Conservation (phyloP, 2,888 invertebrate species). For the Drosophila rellima region DNA sequence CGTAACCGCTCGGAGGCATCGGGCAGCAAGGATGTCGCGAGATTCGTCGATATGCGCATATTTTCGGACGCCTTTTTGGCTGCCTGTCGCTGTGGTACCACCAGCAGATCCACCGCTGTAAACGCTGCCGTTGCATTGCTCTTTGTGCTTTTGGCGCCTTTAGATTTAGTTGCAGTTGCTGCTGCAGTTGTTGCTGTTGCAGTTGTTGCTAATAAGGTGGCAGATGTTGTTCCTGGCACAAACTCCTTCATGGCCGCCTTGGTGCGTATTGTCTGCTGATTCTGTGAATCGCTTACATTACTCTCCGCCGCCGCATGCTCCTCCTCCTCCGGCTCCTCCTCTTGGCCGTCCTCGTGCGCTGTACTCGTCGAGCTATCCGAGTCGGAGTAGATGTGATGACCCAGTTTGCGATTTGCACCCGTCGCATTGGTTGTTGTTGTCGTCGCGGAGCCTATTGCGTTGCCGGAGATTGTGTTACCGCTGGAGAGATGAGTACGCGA, state of each 20-base stretch:
- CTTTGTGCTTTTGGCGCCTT: slow-evolving; percentile 31
- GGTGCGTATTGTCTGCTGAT: slow-evolving; percentile 89
- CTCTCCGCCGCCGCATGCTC: slow-evolving; percentile 87
- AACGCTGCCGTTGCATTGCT: slow-evolving; percentile 63
- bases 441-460: background rate
- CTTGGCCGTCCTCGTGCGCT: slow-evolving; percentile 34
- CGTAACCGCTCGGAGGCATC: slow-evolving; percentile 59
- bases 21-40: slow-evolving; percentile 61
- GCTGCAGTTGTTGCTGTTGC: slow-evolving; percentile 20
- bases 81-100: slow-evolving; percentile 95
- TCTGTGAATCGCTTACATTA: slow-evolving; percentile 90
- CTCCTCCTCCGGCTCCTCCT: slow-evolving; percentile 71
- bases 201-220: slow-evolving; percentile 67
- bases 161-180: slow-evolving; percentile 26
- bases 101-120: slow-evolving; percentile 90
- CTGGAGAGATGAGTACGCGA: slow-evolving; percentile 6
- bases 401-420: slow-evolving; percentile 85
- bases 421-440: slow-evolving; percentile 11
- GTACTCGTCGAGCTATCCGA: slow-evolving; percentile 86
- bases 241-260: slow-evolving; percentile 95
- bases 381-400: slow-evolving; percentile 94
- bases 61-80: slow-evolving; percentile 96
- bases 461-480: slow-evolving; percentile 7
- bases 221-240: slow-evolving; percentile 86
- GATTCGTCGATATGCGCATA: slow-evolving; percentile 89